These are phyloP conservation scores for Aleiodes leptofemur DNA, from an alignment of 2,888 invertebrate species.

Conservation along the genomic window DNA sequence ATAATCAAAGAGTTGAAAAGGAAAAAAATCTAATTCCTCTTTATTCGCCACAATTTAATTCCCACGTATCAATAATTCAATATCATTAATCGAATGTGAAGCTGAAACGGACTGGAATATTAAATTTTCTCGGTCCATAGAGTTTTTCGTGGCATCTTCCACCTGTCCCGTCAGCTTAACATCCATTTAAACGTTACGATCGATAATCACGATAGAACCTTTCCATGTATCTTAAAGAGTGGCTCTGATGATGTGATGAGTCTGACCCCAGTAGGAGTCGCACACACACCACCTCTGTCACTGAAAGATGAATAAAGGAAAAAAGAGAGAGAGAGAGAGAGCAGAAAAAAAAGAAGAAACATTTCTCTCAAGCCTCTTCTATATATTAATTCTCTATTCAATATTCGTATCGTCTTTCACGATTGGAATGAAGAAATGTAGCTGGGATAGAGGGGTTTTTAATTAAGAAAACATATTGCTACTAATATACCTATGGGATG, in stretches of 20 bases:
- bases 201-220: constrained; percentile 26
- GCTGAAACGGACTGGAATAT: constrained; percentile 40
- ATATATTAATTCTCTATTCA: constrained; percentile 13
- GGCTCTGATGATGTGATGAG: constrained; percentile 27
- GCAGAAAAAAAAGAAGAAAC: constrained; percentile 22
- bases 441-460: constrained; percentile 49
- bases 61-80: constrained; percentile 11
- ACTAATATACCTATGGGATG: constrained; percentile 68
- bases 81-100: constrained; percentile 39
- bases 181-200: constrained; percentile 13
- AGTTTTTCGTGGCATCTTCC: constrained; percentile 38
- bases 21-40: not conserved
- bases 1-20: not conserved
- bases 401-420: constrained; percentile 31
- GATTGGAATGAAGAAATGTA: constrained; percentile 18
- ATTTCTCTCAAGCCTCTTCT: not conserved
- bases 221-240: constrained; percentile 8
- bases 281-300: constrained; percentile 39
- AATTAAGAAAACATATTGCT: constrained; percentile 73
- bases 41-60: constrained; percentile 4
- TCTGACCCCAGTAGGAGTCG: constrained; percentile 37
- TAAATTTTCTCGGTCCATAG: constrained; percentile 38
- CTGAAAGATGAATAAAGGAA: constrained; percentile 34
- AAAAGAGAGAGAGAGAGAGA: constrained; percentile 44
- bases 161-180: constrained; percentile 32